A percentile compares a stretch with the other conserved stretches of the same genome.
Conservation (phyloP, 2,113 vertebrate genomes). For the Eulacestoma nigropectus region DNA sequence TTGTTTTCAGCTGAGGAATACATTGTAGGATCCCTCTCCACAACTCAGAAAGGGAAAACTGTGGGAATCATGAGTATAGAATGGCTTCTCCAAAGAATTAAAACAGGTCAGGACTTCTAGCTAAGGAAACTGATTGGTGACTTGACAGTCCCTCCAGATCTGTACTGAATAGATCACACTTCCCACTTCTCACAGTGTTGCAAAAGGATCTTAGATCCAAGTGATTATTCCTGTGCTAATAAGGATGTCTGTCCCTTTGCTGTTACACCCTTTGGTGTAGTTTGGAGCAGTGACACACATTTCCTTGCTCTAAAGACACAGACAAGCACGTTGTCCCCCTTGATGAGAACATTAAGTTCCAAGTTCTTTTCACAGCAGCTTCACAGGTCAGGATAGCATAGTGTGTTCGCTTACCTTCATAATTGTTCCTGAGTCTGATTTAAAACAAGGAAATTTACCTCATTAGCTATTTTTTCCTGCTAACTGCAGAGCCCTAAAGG, state of each 20-base stretch:
- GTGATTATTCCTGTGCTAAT: neutral
- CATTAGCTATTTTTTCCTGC: neutral
- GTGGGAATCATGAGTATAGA: fast-evolving
- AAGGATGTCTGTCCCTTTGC: neutral
- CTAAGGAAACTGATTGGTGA: neutral
- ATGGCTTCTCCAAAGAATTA: neutral
- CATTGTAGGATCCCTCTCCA: neutral
- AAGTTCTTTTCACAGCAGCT: neutral
- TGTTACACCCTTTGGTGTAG: neutral
- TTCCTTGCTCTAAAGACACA: neutral
- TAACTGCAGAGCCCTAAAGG: neutral
- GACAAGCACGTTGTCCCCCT: neutral
- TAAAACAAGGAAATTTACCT: neutral
- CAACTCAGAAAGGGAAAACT: neutral
- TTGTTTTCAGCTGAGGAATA: neutral
- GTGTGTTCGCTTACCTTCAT: neutral
- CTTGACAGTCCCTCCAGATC: neutral
- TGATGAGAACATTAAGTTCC: neutral
- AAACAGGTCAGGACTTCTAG: neutral
- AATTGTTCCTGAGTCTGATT: neutral
- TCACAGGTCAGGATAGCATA: neutral
- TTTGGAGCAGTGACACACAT: neutral
- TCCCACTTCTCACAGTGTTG: neutral
- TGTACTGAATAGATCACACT: neutral
- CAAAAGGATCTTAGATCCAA: neutral